Base-by-base conservation (phyloP, 2,888 invertebrate genomes). In the Agrochola macilenta region DNA sequence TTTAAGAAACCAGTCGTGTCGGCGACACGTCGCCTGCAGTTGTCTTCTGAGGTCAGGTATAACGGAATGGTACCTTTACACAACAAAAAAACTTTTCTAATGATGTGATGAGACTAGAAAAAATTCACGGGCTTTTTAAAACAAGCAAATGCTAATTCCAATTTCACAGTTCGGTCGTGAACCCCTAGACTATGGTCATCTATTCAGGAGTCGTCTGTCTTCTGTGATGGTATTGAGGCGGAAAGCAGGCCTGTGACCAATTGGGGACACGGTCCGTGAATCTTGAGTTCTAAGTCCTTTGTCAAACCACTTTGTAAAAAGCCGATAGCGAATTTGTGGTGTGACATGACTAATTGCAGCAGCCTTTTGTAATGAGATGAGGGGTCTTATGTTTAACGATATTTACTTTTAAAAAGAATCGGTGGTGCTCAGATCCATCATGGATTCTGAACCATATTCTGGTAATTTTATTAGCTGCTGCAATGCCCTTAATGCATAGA, bases 171-270 rank as follows among this genome's bases (percentile, higher is more conserved):
- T 73, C 84, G 89, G 89, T 84, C 88, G 83, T 88, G 86, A 79
- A 82, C 88, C 84, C 82, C 88, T 88, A 89, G 90, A 89, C 89
- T 77, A 68, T 57, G 76, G 71, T 46, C 64, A 73, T 78, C 83
- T 83, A 74, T 87, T 86, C 79, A 84, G 86, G 84, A 88, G 82
- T 82, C 65, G 88, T 89, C 87, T 83, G 82, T 39, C 35, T 35
- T 49, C 74, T 63, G 17, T 83, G 81, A 73, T 85, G 82, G 78
- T 80, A 87, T 57, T 90, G 86, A 89, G 83, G 89, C 92, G 90
- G 90, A 91, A 90, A 89, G 83, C 88, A 88, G 89, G 90, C 68
- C 75, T 83, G 89, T 90, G 88, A 90, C 91, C 84, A 91, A 92
- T 90, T 76, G 14, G 61, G 86, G 89, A 89, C 80, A 89, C 89